These are phyloP conservation scores for Palloptera scutellata DNA, from an alignment of 2,888 invertebrate species.

Conservation along the genomic window DNA sequence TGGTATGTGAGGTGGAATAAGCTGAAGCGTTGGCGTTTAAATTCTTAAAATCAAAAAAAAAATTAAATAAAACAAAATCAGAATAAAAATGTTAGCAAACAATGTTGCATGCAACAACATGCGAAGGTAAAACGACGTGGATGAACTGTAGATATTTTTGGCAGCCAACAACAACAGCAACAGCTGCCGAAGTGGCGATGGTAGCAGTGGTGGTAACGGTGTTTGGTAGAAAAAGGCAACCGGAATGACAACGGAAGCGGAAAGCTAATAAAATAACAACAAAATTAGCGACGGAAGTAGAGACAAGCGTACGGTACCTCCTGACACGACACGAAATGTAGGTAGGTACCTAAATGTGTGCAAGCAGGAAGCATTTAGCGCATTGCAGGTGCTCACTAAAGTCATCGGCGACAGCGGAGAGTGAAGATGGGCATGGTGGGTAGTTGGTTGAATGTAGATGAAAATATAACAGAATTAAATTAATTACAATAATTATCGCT, in stretches of 20 bases:
- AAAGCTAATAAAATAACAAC: conserved; percentile 44
- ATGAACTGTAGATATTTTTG: neutral
- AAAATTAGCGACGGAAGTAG: conserved; percentile 18
- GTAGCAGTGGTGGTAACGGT: no score
- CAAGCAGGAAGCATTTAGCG: conserved; percentile 54
- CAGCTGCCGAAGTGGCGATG: no score
- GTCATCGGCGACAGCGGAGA: conserved; percentile 5
- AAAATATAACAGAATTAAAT: conserved; percentile 62
- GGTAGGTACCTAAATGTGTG: neutral
- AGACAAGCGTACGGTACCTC: neutral
- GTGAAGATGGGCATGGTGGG: conserved; percentile 10
- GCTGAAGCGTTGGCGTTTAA: neutral
- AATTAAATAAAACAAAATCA: no score
- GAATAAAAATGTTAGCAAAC: no score
- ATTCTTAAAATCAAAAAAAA: neutral
- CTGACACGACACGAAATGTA: neutral
- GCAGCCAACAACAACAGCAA: neutral
- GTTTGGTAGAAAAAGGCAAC: no score
- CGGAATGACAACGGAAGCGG: conserved; percentile 12
- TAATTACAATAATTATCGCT: conserved; percentile 60
- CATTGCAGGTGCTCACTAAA: conserved; percentile 47
- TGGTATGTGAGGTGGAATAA: neutral
- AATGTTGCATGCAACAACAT: neutral
- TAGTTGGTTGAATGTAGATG: conserved; percentile 44
- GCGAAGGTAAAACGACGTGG: conserved; percentile 7